Conservation (phyloP, 2,888 invertebrate genomes). For the Suillia variegata region DNA sequence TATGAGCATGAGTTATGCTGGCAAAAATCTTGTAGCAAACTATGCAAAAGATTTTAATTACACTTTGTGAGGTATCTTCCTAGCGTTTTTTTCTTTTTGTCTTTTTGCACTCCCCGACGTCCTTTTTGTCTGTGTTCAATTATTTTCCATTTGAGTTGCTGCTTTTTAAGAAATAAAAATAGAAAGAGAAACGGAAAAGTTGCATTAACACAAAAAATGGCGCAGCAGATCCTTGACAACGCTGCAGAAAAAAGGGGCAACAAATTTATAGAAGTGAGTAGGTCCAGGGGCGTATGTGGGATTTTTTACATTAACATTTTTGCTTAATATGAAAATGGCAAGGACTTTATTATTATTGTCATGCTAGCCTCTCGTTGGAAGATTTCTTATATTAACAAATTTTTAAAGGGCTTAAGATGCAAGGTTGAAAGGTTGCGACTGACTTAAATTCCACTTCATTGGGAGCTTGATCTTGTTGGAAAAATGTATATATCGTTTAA, state of each 20-base stretch:
- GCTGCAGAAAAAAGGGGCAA: conserved; percentile 13
- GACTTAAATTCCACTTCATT: too few relatives aligned
- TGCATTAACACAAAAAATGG: conserved; percentile 4
- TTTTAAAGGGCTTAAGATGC: too few relatives aligned
- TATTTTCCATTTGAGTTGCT: not conserved
- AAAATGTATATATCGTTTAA: too few relatives aligned
- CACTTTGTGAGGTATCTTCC: not conserved
- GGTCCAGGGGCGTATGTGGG: conserved; percentile 32
- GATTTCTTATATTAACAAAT: too few relatives aligned
- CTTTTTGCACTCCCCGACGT: not conserved
- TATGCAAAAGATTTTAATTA: conserved; percentile 1
- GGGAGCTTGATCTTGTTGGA: too few relatives aligned
- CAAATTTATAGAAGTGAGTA: too few relatives aligned
- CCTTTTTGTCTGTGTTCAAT: not conserved
- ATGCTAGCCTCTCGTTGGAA: too few relatives aligned
- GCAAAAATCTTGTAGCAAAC: not conserved
- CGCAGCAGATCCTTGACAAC: conserved; percentile 1
- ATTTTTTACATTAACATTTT: conserved; percentile 5
- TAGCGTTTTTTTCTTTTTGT: not conserved
- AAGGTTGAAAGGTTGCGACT: too few relatives aligned
- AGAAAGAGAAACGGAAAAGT: not conserved
- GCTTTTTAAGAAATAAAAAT: not conserved
- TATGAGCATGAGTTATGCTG: too few relatives aligned
- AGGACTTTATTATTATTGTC: too few relatives aligned
- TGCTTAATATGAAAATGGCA: too few relatives aligned